Percentiles rank a stretch among this genome's conserved stretches.
Evolutionary conservation across 2,888 invertebrate genomes (phyloP).

Genomic region (Lucinisca nassula): DNA sequence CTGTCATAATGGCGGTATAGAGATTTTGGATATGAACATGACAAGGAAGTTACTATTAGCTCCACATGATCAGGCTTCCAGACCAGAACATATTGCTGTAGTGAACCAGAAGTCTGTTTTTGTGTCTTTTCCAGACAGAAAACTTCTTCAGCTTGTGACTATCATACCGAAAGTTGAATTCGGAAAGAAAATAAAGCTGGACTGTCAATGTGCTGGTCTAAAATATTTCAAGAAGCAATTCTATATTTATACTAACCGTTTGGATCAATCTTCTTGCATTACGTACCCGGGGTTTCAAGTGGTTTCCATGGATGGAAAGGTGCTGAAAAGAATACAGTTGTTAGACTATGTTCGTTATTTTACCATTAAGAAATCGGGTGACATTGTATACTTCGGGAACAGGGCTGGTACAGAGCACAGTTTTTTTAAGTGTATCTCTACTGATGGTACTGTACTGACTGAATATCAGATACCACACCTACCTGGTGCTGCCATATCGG

Average conservation of each 20-base stretch:
- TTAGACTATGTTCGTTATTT: not conserved
- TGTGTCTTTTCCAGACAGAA: not conserved
- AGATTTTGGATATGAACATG: not conserved
- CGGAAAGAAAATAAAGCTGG: not conserved
- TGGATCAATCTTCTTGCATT: not conserved
- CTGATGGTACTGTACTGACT: not conserved
- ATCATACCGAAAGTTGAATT: not conserved
- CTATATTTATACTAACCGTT: not conserved
- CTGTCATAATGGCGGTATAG: not conserved
- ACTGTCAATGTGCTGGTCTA: not conserved
- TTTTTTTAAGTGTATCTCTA: not conserved
- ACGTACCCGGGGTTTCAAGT: not conserved
- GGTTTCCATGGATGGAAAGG: not conserved
- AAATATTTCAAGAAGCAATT: not conserved
- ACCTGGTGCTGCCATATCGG: not conserved
- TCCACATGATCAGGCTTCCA: not conserved
- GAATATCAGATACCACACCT: not conserved
- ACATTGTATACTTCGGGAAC: no score
- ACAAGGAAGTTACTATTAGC: not conserved
- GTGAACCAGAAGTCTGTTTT: not conserved
- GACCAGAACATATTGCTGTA: not conserved
- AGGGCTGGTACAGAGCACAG: not conserved
- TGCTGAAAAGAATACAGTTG: not conserved
- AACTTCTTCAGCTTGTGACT: not conserved
- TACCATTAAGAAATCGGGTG: no score